These are phyloP conservation scores for Gastracanthus pulcherrimus DNA, from an alignment of 2,888 invertebrate species.

Conservation along the genomic window DNA sequence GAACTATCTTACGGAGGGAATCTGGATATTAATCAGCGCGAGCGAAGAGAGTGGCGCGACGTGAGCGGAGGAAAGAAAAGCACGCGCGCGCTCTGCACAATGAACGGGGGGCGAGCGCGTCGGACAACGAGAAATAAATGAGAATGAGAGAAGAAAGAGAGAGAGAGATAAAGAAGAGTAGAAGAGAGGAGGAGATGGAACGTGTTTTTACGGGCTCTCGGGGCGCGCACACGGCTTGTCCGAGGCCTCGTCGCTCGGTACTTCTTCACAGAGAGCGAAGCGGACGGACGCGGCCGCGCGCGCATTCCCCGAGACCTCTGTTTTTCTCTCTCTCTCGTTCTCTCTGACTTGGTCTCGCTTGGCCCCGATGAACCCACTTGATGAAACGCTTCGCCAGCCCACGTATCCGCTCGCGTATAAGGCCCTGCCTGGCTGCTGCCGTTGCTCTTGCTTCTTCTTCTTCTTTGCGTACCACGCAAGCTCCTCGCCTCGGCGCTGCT, in stretches of 20 bases:
- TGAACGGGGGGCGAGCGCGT: background rate
- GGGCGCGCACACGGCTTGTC: conserved; percentile 54
- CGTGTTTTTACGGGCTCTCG: conserved; percentile 67
- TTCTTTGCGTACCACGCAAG: background rate
- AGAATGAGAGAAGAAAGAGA: conserved; percentile 53
- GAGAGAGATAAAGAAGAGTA: conserved; percentile 55
- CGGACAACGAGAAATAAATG: conserved; percentile 53
- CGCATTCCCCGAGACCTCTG: conserved; percentile 61
- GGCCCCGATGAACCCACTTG: conserved; percentile 75
- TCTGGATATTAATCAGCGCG: conserved; percentile 73
- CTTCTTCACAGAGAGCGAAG: conserved; percentile 67
- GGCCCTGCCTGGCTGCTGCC: conserved; percentile 15
- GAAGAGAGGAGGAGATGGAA: conserved; percentile 61
- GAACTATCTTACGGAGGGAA: conserved; percentile 70
- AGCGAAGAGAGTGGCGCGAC: too few species aligned
- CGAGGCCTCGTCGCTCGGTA: conserved; percentile 57
- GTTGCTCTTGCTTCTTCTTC: background rate
- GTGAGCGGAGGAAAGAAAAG: conserved; percentile 29
- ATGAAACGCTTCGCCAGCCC: conserved; percentile 70
- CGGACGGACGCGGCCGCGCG: conserved; percentile 51
- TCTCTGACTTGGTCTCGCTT: conserved; percentile 63
- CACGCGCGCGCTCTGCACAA: conserved; percentile 11
- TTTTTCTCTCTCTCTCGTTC: conserved; percentile 57
- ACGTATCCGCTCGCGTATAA: conserved; percentile 58
- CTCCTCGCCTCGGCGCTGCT: background rate